A percentile compares a stretch with the other conserved stretches of the same genome.
These are phyloP conservation scores for Sphyrna mokarran DNA, from an alignment of 2,113 vertebrate genomes.

Conservation along the genomic window DNA sequence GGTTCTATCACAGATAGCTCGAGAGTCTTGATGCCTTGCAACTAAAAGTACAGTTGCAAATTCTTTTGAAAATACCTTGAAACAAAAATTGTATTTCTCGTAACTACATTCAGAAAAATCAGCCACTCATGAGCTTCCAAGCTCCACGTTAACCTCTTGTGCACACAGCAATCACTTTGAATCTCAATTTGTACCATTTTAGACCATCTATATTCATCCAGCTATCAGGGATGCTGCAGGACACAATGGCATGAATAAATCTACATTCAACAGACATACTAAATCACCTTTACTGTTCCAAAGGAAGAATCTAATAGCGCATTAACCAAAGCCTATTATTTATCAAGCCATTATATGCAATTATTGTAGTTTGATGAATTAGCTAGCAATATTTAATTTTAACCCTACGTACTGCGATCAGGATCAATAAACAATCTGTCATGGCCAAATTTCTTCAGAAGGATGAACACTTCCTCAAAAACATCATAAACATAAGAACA, in stretches of 20 bases:
- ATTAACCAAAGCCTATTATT: not conserved
- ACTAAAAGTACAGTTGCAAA: not conserved
- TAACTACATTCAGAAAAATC: not conserved
- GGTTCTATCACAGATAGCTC: not conserved
- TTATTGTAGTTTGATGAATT: not conserved
- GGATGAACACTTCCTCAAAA: not conserved
- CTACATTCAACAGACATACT: not conserved
- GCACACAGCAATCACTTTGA: not conserved
- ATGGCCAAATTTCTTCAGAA: not conserved
- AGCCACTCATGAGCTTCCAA: not conserved
- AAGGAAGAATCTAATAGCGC: not conserved
- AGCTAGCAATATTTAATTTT: not conserved
- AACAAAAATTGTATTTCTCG: not conserved
- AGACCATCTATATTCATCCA: not conserved
- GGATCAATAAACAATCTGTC: not conserved
- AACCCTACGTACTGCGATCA: not conserved
- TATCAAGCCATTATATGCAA: not conserved
- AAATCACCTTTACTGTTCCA: not conserved
- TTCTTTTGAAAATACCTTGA: not conserved
- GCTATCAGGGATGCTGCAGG: not conserved
- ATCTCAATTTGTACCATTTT: not conserved
- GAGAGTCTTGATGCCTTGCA: not conserved
- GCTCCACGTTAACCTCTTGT: not conserved
- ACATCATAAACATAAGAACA: not conserved
- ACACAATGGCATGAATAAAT: not conserved